Conservation (phyloP, 1,140 invertebrate genomes). For the Bombus pascuorum region DNA sequence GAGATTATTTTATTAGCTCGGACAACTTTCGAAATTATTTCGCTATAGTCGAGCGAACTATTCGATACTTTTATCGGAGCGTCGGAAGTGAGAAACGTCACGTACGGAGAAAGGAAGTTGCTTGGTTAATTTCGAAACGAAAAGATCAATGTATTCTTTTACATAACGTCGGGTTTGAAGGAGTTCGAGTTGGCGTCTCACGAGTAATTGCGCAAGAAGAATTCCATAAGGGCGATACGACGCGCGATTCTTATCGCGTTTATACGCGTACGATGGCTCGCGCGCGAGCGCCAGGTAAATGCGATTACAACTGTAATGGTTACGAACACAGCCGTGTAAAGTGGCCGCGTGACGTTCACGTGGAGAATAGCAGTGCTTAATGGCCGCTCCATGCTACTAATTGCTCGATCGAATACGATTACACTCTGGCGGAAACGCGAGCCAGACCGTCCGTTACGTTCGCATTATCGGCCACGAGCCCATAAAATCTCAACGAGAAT, state of each 20-base stretch:
- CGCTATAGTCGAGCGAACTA: rapidly evolving
- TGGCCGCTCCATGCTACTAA: slow-evolving; percentile 60
- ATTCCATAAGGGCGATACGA: slow-evolving; percentile 10
- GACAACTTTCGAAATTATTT: too few species aligned
- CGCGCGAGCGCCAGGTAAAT: slow-evolving; percentile 18
- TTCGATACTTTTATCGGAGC: too few species aligned
- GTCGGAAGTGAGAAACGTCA: too few species aligned
- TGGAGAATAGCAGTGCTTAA: slow-evolving; percentile 54
- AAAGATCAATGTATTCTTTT: background rate
- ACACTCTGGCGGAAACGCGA: slow-evolving; percentile 40
- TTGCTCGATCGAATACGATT: slow-evolving; percentile 66
- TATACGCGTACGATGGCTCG: background rate
- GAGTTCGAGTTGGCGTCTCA: background rate
- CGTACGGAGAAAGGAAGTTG: too few species aligned
- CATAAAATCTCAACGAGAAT: background rate
- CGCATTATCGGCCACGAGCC: background rate
- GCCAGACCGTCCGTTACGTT: slow-evolving; percentile 23
- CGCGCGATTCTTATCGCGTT: slow-evolving; percentile 17
- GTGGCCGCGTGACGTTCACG: slow-evolving; percentile 38
- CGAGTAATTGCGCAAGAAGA: background rate
- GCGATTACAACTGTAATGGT: slow-evolving; percentile 43
- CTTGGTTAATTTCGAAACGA: too few species aligned
- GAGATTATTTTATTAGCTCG: too few species aligned
- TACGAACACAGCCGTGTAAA: slow-evolving; percentile 9
- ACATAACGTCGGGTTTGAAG: background rate